A percentile compares a stretch with the other conserved stretches of the same genome.
phyloP scores from a whole-genome alignment of 2,888 invertebrate species.

The Tolmerus cingulatus region DNA sequence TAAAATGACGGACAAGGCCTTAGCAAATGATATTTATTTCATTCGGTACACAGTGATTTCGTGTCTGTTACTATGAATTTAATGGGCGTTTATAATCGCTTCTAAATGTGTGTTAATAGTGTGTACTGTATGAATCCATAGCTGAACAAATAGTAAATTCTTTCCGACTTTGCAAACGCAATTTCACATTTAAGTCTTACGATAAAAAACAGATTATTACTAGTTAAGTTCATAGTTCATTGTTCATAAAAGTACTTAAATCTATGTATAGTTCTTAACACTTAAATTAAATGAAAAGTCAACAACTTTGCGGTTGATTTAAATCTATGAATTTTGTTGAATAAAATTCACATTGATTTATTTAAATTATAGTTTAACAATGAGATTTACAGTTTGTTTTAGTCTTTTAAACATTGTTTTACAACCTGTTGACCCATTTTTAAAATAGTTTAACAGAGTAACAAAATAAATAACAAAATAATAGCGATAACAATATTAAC shows the following conservation, averaged over 20 bases:
- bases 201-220: background rate
- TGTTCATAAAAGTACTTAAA: slow-evolving; percentile 14
- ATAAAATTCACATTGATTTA: slow-evolving; percentile 29
- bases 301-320: background rate
- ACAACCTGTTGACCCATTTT: background rate
- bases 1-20: slow-evolving; percentile 27
- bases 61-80: background rate
- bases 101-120: background rate
- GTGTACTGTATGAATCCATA: slow-evolving; percentile 15
- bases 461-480: slow-evolving; percentile 14
- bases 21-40: slow-evolving; percentile 28
- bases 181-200: slow-evolving; percentile 10
- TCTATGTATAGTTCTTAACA: slow-evolving; percentile 4
- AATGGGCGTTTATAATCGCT: background rate
- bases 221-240: slow-evolving; percentile 9
- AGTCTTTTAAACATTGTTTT: slow-evolving; percentile 26
- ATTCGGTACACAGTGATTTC: slow-evolving; percentile 5
- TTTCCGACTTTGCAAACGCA: slow-evolving; percentile 31
- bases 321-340: slow-evolving; percentile 35
- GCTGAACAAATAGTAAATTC: slow-evolving; percentile 19
- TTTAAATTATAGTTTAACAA: slow-evolving; percentile 14
- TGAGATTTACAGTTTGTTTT: slow-evolving; percentile 4
- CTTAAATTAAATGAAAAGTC: slow-evolving; percentile 13
- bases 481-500: background rate
- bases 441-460: background rate